These are phyloP conservation scores for Parnassius glacialis DNA, from an alignment of 2,888 invertebrate species.

Conservation along the genomic window DNA sequence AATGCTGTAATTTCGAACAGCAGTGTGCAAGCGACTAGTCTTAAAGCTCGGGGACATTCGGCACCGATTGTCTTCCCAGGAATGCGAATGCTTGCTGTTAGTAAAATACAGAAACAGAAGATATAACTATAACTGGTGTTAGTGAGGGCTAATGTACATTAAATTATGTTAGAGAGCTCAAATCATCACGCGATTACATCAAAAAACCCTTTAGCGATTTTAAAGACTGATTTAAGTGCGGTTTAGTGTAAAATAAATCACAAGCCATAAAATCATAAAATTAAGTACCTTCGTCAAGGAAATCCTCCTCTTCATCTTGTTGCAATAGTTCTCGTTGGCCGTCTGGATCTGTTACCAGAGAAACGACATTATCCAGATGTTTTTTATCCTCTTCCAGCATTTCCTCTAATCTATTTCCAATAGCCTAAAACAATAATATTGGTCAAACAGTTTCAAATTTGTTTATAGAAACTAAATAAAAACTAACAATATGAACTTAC, in stretches of 20 bases:
- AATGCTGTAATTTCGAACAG: slow-evolving; percentile 99
- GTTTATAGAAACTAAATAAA: too few species aligned
- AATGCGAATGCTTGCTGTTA: slow-evolving; percentile 83
- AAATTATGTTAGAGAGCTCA: too few species aligned
- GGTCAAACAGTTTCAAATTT: neutral
- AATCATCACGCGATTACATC: too few species aligned
- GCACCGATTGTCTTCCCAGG: slow-evolving; percentile 84
- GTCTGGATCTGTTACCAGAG: slow-evolving; percentile 86
- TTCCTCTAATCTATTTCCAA: slow-evolving; percentile 95
- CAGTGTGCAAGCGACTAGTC: slow-evolving; percentile 95
- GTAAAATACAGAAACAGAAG: neutral
- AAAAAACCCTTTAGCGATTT: too few species aligned
- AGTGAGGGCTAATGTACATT: too few species aligned
- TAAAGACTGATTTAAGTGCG: too few species aligned
- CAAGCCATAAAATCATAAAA: neutral
- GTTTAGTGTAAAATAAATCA: too few species aligned
- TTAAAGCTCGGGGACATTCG: slow-evolving; percentile 92
- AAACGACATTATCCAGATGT: slow-evolving; percentile 84
- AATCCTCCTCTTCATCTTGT: slow-evolving; percentile 97
- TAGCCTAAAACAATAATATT: slow-evolving; percentile 67
- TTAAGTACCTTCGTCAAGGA: slow-evolving; percentile 92
- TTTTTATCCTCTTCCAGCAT: slow-evolving; percentile 91
- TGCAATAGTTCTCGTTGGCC: slow-evolving; percentile 89
- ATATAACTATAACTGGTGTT: too few species aligned
- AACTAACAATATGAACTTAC: slow-evolving; percentile 58